Evolutionary conservation across 1,140 invertebrate genomes (phyloP), one percentile per base, ranked within the genome.

Genomic region (Ectropis grisescens): DNA sequence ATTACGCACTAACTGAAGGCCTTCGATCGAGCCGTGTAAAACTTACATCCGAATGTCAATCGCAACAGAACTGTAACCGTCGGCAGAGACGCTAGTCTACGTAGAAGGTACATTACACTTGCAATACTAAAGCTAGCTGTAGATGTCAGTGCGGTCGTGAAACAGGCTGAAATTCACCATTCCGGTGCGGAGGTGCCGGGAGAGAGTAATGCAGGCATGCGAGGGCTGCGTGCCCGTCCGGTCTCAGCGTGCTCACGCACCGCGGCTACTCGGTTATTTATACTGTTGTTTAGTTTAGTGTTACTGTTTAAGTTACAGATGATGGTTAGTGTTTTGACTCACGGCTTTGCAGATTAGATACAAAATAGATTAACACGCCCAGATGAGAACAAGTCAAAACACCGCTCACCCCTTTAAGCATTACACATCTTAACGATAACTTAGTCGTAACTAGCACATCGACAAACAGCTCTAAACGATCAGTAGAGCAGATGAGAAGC

Each of bases 241-340:
- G 71, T 72, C 58, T 75, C 71, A 76, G 71, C 68, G 76, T 58
- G 71, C 70, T 70, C 64, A 35, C 69, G 76, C 71, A 74, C 68
- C 61, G 31, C 27, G 16, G 41, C 25, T 19, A 19, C 3, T 19
- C 8, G 8, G 16, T 19, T 19, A 19, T 19, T 19, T 19, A 19
- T n/a, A n/a, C n/a, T n/a, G n/a, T 19, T 19, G 16, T 19, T 19
- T 19, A 4, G 8, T 19, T 19, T 19, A 3, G 8, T 43, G 34
- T 37, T 36, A 28, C 7, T 25, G 23, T 8, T 27, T 13, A 13
- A 2, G 26, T 7, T 15, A 11, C 22, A 23, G 14, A 12, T 34
- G 29, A 53, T 46, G 43, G 43, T 37, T 42, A 44, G 36, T 54
- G 53, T 25, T 48, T 36, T 45, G 50, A 46, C 32, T 9, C 27